Evolutionary conservation across 2,797 vertebrate species (phyloP).

Genomic region (Chrosomus eos): DNA sequence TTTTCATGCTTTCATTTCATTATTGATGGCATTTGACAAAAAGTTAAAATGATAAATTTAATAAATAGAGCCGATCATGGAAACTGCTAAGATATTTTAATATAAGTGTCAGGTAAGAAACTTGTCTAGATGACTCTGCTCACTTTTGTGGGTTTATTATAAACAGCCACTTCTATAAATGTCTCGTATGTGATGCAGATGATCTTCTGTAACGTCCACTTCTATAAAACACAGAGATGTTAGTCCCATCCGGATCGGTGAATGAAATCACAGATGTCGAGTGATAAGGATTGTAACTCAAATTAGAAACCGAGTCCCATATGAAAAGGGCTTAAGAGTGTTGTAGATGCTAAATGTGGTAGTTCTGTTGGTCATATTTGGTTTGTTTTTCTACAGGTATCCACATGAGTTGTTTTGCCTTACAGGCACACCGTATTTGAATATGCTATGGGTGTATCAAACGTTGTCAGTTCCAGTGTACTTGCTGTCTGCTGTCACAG

Average conservation of each 20-base stretch:
- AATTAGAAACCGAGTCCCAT: background rate
- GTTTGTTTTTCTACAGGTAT: slow-evolving; percentile 77
- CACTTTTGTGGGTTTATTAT: background rate
- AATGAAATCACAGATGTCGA: background rate
- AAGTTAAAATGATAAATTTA: background rate
- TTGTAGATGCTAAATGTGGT: background rate
- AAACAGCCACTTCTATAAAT: background rate
- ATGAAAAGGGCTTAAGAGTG: background rate
- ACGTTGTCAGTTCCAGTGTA: slow-evolving; percentile 87
- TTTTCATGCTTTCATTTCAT: background rate
- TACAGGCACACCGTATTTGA: slow-evolving; percentile 74
- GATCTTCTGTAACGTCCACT: background rate
- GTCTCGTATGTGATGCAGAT: background rate
- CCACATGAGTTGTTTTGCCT: slow-evolving; percentile 84
- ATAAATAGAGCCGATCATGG: background rate
- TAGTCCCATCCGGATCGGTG: background rate
- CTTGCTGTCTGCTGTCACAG: slow-evolving; percentile 82
- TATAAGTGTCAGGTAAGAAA: background rate
- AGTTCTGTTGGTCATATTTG: background rate
- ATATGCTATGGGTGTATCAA: slow-evolving; percentile 86
- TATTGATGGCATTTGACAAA: background rate
- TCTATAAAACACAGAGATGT: background rate
- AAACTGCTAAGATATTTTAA: background rate
- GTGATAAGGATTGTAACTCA: background rate
- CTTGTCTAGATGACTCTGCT: background rate